Percentiles rank a stretch among this genome's conserved stretches.
Evolutionary conservation across 2,113 vertebrate genomes (phyloP).

Genomic region (Phyllostomus discolor): DNA sequence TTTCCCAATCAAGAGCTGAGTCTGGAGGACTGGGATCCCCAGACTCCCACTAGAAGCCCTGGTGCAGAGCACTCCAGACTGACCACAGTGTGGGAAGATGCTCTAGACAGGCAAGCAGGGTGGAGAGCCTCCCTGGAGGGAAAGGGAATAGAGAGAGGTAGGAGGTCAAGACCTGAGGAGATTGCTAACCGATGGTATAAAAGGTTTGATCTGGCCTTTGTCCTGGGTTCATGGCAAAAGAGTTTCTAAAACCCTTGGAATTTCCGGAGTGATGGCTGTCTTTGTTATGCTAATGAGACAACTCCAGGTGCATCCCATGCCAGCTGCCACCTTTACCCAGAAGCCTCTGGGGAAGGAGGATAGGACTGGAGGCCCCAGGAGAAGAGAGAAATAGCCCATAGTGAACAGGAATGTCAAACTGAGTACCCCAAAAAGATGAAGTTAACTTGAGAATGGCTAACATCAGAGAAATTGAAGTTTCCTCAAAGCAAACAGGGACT

Average conservation of each 20-base stretch:
- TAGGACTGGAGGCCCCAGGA: not conserved
- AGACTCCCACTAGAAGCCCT: not conserved
- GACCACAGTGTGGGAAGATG: not conserved
- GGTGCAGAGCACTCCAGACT: accelerated
- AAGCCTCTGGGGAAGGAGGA: not conserved
- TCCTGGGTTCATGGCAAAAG: not conserved
- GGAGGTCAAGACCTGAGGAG: not conserved
- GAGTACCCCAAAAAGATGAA: not conserved
- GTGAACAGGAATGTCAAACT: not conserved
- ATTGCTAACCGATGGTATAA: not conserved
- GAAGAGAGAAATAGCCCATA: not conserved
- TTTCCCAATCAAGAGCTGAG: not conserved
- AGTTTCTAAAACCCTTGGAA: not conserved
- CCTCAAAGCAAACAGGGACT: not conserved
- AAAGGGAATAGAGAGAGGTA: not conserved
- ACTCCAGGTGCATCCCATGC: not conserved
- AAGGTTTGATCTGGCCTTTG: not conserved
- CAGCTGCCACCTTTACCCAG: not conserved
- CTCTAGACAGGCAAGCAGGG: not conserved
- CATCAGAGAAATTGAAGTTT: not conserved
- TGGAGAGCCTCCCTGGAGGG: not conserved
- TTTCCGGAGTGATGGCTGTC: not conserved
- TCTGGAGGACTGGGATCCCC: no score
- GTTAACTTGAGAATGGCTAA: not conserved
- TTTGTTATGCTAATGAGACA: not conserved